Conservation (phyloP, 1,140 invertebrate genomes). For the Ctenoplectra terminalis region DNA sequence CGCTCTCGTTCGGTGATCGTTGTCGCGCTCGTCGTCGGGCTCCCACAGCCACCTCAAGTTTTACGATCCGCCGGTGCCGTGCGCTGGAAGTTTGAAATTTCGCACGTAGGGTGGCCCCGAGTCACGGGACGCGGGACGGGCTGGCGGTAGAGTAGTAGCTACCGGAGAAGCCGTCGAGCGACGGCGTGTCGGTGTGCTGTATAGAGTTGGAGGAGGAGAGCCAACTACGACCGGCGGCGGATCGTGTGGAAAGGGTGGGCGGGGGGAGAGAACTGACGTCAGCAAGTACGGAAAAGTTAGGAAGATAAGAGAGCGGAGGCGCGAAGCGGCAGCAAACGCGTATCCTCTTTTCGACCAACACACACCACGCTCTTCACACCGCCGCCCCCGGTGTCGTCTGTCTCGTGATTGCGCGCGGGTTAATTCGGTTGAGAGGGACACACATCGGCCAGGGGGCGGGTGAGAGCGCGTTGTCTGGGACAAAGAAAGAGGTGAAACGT, state of each 20-base stretch:
- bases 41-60: constrained; percentile 73
- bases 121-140: constrained; percentile 32
- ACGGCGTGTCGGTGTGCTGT: not conserved
- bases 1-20: constrained; percentile 56
- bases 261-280: constrained; percentile 54
- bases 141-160: constrained; percentile 3
- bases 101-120: constrained; percentile 65
- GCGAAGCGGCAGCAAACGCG: constrained; percentile 39
- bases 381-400: constrained; percentile 54
- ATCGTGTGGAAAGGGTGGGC: not conserved
- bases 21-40: constrained; percentile 56
- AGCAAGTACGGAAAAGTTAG: constrained; percentile 72
- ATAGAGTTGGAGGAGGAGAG: constrained; percentile 13
- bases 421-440: constrained; percentile 41
- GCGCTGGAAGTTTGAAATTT: constrained; percentile 75
- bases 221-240: constrained; percentile 16
- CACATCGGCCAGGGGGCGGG: not conserved
- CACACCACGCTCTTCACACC: not conserved
- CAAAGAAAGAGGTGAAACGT: constrained; percentile 55
- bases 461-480: constrained; percentile 21
- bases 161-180: constrained; percentile 51
- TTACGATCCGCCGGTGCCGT: constrained; percentile 70
- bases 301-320: constrained; percentile 70
- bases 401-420: constrained; percentile 60
- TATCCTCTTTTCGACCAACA: constrained; percentile 2